phyloP scores from a whole-genome alignment of 1,140 invertebrate genomes.

The Euura lappo region DNA sequence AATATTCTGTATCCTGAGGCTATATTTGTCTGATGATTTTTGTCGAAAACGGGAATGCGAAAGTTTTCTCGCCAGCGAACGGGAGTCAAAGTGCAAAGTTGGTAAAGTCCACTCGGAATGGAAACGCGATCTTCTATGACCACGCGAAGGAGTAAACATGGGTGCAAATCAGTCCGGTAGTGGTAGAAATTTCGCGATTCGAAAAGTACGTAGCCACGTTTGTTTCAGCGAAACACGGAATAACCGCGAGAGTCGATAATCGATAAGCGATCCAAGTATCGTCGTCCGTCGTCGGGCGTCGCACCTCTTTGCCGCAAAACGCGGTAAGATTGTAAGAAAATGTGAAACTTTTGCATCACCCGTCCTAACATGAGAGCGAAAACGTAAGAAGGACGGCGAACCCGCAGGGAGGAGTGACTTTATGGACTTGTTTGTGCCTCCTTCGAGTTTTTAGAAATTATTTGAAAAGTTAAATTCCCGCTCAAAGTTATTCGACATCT shows the following conservation, averaged over 20 bases:
- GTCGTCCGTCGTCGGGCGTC: conserved; percentile 3
- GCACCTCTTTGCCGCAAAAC: not conserved
- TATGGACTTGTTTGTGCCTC: conserved; percentile 6
- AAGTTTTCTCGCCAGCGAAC: not conserved
- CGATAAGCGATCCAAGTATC: conserved; percentile 6
- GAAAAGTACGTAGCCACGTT: not conserved
- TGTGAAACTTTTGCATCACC: conserved; percentile 1
- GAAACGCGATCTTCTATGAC: not conserved
- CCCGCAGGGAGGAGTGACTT: conserved; percentile 2
- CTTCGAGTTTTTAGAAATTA: not conserved
- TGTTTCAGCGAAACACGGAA: not conserved
- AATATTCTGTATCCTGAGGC: too few relatives aligned
- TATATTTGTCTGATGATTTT: too few relatives aligned
- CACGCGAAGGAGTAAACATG: not conserved
- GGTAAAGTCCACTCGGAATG: not conserved
- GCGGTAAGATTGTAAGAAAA: not conserved
- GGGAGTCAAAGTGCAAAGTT: not conserved
- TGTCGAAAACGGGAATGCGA: not conserved
- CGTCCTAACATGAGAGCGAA: not conserved
- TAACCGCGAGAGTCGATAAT: conserved; percentile 2
- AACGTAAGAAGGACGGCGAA: not conserved
- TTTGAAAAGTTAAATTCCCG: conserved; percentile 5
- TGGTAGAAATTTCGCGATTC: not conserved
- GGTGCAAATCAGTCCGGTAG: not conserved
- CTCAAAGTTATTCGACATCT: not conserved